Evolutionary conservation across 2,113 vertebrate genomes (phyloP).

Genomic region (Heterotilapia buettikoferi): DNA sequence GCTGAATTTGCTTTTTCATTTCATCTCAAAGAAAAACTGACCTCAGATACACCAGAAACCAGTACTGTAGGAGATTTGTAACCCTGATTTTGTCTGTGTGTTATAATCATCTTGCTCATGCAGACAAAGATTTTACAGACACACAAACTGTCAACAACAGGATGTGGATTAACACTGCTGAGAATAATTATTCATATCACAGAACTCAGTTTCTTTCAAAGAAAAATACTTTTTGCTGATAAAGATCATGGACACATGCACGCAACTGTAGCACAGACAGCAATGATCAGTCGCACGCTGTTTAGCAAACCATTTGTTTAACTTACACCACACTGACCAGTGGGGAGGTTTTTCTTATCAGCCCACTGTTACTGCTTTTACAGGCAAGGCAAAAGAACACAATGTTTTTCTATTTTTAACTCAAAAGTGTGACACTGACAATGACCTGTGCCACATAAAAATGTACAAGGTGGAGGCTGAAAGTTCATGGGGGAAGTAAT

Average conservation of each 20-base stretch:
- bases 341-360: neutral
- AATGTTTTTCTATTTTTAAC: neutral
- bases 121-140: neutral
- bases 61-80: neutral
- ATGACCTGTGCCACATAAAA: neutral
- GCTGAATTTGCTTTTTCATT: neutral
- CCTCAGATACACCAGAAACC: neutral
- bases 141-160: neutral
- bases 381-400: neutral
- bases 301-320: neutral
- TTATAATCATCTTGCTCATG: neutral
- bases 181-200: neutral
- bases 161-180: neutral
- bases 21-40: neutral
- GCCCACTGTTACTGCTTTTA: neutral
- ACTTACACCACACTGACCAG: neutral
- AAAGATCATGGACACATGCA: neutral
- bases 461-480: neutral
- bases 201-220: neutral
- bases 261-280: neutral
- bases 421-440: neutral
- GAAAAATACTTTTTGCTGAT: neutral
- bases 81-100: neutral
- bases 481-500: fast-evolving
- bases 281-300: neutral